Conservation (phyloP, 2,797 vertebrate genomes). For the Falco novaeseelandiae region DNA sequence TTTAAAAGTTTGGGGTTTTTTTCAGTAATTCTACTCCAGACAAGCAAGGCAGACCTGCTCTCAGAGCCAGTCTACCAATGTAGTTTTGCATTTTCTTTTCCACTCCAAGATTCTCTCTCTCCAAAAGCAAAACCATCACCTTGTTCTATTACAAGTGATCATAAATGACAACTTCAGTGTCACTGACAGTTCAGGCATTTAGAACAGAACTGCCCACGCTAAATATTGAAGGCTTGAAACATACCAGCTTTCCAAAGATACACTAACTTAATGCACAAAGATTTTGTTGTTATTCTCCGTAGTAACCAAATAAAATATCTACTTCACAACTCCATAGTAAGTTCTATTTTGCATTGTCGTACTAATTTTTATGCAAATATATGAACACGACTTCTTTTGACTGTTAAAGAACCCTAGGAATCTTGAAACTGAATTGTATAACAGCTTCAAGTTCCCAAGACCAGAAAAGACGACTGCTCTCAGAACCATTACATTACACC, state of each 20-base stretch:
- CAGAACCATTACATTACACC: not conserved
- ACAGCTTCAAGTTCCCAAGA: not conserved
- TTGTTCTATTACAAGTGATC: not conserved
- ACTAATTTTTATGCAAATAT: not conserved
- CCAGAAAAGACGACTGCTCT: fast-evolving
- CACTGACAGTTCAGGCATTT: not conserved
- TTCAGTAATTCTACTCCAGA: not conserved
- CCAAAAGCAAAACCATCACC: not conserved
- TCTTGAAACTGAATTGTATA: not conserved
- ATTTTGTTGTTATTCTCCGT: not conserved
- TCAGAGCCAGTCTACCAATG: not conserved
- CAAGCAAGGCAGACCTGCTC: not conserved
- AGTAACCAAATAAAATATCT: not conserved
- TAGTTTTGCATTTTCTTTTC: not conserved
- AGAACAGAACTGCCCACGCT: not conserved
- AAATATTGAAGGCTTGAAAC: not conserved
- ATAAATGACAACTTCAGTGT: not conserved
- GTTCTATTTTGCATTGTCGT: not conserved
- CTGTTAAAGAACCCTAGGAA: not conserved
- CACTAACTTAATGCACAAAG: not conserved
- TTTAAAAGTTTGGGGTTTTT: not conserved
- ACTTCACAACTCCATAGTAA: not conserved
- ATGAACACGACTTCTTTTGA: not conserved
- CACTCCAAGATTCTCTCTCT: not conserved
- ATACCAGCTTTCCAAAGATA: not conserved